These are phyloP conservation scores for human (Homo sapiens) DNA, from an alignment of 2,113 vertebrate genomes.

Conservation along the genomic window GRCh38 chr16:22587001-22587500, in stretches of 20 bases:
- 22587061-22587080: not conserved
- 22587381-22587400: not conserved
- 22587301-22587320: not conserved
- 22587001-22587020: not conserved
- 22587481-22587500: not conserved
- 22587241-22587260: not conserved
- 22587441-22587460: not conserved
- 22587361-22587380: not conserved
- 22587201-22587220: not conserved
- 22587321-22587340: not conserved
- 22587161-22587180: not conserved
- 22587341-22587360: not conserved
- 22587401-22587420: not conserved
- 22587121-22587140: not conserved
- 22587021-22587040: not conserved
- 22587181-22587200: not conserved
- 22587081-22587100: not conserved
- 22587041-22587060: not conserved
- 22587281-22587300: not conserved
- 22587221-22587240: not conserved
- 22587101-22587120: not conserved
- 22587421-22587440: not conserved
- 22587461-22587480: not conserved
- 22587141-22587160: not conserved
- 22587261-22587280: not conserved